Base-by-base conservation (phyloP, 2,797 vertebrate species). In the Sarcophilus harrisii region DNA sequence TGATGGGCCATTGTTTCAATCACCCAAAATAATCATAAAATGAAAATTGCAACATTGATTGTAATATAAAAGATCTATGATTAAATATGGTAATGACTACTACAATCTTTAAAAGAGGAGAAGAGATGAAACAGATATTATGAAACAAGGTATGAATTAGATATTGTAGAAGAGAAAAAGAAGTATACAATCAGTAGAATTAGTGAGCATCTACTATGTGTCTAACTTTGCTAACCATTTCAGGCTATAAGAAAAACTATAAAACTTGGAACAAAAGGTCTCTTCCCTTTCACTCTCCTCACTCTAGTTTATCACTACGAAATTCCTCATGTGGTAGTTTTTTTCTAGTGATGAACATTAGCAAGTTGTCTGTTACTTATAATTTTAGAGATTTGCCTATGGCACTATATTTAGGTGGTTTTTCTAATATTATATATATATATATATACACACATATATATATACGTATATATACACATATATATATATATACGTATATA, bases 1-100 rank as follows among this genome's bases (percentile, higher is more conserved):
- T 9, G 18, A 13, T 6, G 0, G 54, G 13, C 6, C 9, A 0
- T 18, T 45, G 29, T 38, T 18, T 0, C 9, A 49, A n/a, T 57
- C 1, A 49, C 81, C 13, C 38, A 14, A 13, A 24, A 3, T 49
- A 38, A 0, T 87, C 0, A 27, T 38, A 28, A 27, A 38, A 87
- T 49, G 38, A 81, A 9, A 45, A 10, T 38, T 45, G 73, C 2
- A 81, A 81, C 21, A 27, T 87, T 49, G 3, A 87, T 45, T 87
- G 38, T 27, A 45, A 49, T 87, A 21, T 49, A 49, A 45, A 87
- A 45, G 73, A 11, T 81, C 2, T 45, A 2, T 49, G 21, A 38
- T 87, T 27, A 49, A 87, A 45, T 10, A 49, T 27, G 24, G 18
- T 81, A 38, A 81, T 45, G 73, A 81, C 21, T 45, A 81, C 38